Base-by-base conservation (phyloP, 92 coral and sea anemone genomes). In the Umimayanthus kanabou region DNA sequence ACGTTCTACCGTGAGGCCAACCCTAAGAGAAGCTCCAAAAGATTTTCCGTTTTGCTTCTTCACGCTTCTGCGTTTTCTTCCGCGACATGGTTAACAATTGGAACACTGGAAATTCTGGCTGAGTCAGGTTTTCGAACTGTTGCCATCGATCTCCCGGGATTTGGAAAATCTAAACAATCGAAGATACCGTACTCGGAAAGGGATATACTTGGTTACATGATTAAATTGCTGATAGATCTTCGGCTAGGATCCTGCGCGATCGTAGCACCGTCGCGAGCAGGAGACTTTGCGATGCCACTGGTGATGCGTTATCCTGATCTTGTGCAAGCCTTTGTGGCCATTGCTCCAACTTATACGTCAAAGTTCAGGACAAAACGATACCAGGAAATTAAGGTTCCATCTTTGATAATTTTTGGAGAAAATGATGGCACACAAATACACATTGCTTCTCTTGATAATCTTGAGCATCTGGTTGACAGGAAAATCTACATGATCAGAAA, bases 71-170 rank as follows among this genome's bases (percentile, higher is more conserved):
- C 73, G 13, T 89, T 90, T n/a, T 81, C 92, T 20, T 96, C 98
- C 0, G 71, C 81, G 13, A 88, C 89, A 9, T 96, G 98, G 98
- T 57, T 96, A 30, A 92, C 92, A n/a, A 90, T 95, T 13, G 98
- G 98, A 6, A 95, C 98, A 7, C 75, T 96, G 83, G 83, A 95
- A 25, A 73, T 77, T 15, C 64, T 96, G 37, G 94, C 93, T 3
- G 91, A 78, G 22, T 79, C 89, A 7, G 98, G 98, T 0, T 92
- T 90, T 81, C 94, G 90, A 11, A 93, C 90, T n/a, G 37, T 95
- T 20, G 98, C 98, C n/a, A 47, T 96, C 3, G 98, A 96, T 73
- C 82, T 96, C 29, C 98, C 98, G 22, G 98, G 98, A 1, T 85
- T 90, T 18, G 98, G 98, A 23, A 89, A 89, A 18, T 96, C 98